A percentile compares a stretch with the other conserved stretches of the same genome.
Conservation (phyloP, 2,888 invertebrate genomes). For the Scaptomyza tumidula region DNA sequence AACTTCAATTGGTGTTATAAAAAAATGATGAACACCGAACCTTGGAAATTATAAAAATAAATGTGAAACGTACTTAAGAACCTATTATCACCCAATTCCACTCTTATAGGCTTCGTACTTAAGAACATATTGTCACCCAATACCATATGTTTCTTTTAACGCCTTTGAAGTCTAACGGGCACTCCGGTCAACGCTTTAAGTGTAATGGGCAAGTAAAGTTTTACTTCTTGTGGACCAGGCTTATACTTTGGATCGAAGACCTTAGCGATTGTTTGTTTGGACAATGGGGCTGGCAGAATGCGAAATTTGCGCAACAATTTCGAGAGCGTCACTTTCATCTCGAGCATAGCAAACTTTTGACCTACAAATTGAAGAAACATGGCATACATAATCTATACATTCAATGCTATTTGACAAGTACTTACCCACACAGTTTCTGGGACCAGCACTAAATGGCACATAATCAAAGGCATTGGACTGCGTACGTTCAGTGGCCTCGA, state of each 20-base stretch:
- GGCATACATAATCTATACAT: background rate
- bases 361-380: slow-evolving; percentile 59
- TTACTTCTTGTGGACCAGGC: slow-evolving; percentile 48
- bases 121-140: too few relatives aligned
- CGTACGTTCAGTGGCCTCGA: slow-evolving; percentile 43
- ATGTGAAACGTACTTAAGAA: too few relatives aligned
- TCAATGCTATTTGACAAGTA: background rate
- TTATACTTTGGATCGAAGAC: slow-evolving; percentile 31
- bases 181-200: slow-evolving; percentile 56
- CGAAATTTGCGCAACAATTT: slow-evolving; percentile 85
- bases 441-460: slow-evolving; percentile 88
- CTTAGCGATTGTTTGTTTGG: slow-evolving; percentile 79
- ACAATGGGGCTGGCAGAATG: slow-evolving; percentile 82
- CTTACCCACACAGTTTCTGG: slow-evolving; percentile 85
- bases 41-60: too few relatives aligned
- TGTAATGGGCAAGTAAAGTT: slow-evolving; percentile 44
- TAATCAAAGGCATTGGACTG: slow-evolving; percentile 85
- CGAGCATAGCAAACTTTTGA: slow-evolving; percentile 85
- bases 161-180: slow-evolving; percentile 35
- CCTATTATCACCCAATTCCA: too few relatives aligned
- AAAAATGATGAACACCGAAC: too few relatives aligned
- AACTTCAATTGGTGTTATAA: too few relatives aligned
- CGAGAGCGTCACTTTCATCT: slow-evolving; percentile 86
- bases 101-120: too few relatives aligned
- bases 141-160: slow-evolving; percentile 8